phyloP scores from a whole-genome alignment of 2,888 invertebrate species.

The Troglohyphantes excavatus region DNA sequence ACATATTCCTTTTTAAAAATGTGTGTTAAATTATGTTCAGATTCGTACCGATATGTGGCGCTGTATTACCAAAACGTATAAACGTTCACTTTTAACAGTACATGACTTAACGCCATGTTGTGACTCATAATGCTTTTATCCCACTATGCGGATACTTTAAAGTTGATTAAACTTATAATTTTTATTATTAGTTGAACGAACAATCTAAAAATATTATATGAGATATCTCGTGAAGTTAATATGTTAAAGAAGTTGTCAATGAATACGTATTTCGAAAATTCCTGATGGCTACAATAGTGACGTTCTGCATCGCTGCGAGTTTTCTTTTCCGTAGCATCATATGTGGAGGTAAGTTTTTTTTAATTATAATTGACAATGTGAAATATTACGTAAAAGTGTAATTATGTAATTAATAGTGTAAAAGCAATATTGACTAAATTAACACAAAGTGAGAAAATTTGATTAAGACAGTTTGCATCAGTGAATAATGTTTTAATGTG shows the following conservation, averaged over 20 bases:
- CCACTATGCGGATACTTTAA: not conserved
- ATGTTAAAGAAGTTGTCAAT: not conserved
- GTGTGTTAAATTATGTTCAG: not conserved
- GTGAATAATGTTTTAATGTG: too few relatives aligned
- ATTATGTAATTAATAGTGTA: too few relatives aligned
- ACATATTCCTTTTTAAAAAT: not conserved
- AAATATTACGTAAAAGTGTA: too few relatives aligned
- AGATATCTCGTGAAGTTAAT: not conserved
- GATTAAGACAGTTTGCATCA: too few relatives aligned
- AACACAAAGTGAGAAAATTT: too few relatives aligned
- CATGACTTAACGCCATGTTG: slow-evolving; percentile 41
- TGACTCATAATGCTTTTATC: not conserved
- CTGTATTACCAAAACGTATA: slow-evolving; percentile 3
- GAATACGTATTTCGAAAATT: not conserved
- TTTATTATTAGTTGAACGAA: not conserved
- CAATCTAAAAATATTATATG: too few relatives aligned
- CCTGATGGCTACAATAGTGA: not conserved
- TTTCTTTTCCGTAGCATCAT: not conserved
- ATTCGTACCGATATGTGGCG: slow-evolving; percentile 68
- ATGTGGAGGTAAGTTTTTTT: slow-evolving; percentile 2
- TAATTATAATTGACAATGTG: too few relatives aligned
- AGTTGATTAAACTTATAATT: not conserved
- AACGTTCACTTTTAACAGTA: not conserved
- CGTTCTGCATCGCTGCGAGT: not conserved
- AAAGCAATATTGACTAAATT: too few relatives aligned